phyloP scores from a whole-genome alignment of 2,888 invertebrate genomes.

The Brachylomia viminalis region DNA sequence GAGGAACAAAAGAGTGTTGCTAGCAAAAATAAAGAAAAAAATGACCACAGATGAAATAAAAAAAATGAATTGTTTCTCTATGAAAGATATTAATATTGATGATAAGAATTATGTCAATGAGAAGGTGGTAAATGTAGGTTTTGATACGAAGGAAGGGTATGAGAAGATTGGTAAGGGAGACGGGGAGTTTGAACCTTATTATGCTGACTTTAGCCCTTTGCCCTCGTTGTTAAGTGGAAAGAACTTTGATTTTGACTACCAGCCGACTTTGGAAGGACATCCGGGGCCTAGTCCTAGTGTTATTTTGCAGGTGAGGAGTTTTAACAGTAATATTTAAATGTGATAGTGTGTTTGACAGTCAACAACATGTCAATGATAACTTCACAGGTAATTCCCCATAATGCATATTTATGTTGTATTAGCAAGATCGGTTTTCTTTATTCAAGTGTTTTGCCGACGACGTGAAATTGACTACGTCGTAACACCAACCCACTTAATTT shows the following conservation, averaged over 20 bases:
- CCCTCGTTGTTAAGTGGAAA: slow-evolving; percentile 68
- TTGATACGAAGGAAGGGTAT: slow-evolving; percentile 81
- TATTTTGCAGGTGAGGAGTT: slow-evolving; percentile 92
- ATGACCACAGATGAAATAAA: slow-evolving; percentile 75
- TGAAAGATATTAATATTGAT: slow-evolving; percentile 86
- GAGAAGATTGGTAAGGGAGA: slow-evolving; percentile 68
- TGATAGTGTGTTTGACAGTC: no score
- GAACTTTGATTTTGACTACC: slow-evolving; percentile 95
- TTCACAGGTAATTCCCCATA: no score
- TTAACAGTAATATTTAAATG: no score
- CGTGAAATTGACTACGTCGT: no score
- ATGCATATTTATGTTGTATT: no score
- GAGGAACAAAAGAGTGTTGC: slow-evolving; percentile 80
- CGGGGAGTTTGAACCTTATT: slow-evolving; percentile 78
- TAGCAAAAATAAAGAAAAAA: slow-evolving; percentile 74
- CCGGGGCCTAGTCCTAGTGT: slow-evolving; percentile 98
- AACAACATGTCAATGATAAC: no score
- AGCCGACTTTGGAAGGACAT: slow-evolving; percentile 94
- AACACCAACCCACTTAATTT: no score
- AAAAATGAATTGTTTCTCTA: slow-evolving; percentile 85
- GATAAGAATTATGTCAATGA: slow-evolving; percentile 79
- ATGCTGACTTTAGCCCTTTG: slow-evolving; percentile 71
- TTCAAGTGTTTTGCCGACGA: no score
- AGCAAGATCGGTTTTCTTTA: no score
- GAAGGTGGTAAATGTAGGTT: slow-evolving; percentile 81